These are phyloP conservation scores for Cyanistes caeruleus DNA, from an alignment of 2,113 vertebrate genomes.

Conservation along the genomic window DNA sequence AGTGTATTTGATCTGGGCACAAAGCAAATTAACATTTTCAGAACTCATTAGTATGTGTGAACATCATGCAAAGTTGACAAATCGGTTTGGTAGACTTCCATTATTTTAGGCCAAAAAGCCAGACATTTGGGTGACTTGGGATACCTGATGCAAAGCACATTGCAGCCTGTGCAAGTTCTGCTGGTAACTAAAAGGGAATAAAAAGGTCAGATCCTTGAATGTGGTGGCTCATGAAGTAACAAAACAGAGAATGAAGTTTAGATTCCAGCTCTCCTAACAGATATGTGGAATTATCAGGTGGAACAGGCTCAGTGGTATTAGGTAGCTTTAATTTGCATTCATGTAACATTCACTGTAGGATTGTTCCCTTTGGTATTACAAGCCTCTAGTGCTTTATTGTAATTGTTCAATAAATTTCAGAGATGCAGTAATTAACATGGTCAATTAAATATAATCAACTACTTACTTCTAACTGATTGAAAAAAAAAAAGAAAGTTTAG, in stretches of 20 bases:
- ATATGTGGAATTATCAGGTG: background rate
- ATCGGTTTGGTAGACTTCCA: constrained; percentile 7
- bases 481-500: background rate
- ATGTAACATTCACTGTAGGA: background rate
- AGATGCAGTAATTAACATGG: constrained; percentile 24
- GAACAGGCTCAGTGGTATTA: background rate
- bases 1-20: constrained; percentile 49
- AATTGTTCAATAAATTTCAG: constrained; percentile 27
- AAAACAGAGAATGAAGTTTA: background rate
- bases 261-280: background rate
- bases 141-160: background rate
- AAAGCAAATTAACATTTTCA: constrained; percentile 67
- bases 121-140: background rate
- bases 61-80: constrained; percentile 43
- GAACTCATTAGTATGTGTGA: constrained; percentile 52
- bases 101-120: constrained; percentile 18
- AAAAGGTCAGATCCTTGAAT: background rate
- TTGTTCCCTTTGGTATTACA: background rate
- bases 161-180: background rate
- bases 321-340: background rate
- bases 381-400: background rate
- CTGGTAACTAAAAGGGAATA: background rate
- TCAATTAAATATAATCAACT: constrained; percentile 21
- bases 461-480: background rate
- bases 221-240: background rate